phyloP scores from a whole-genome alignment of 2,113 vertebrate genomes.

The Lagopus muta region DNA sequence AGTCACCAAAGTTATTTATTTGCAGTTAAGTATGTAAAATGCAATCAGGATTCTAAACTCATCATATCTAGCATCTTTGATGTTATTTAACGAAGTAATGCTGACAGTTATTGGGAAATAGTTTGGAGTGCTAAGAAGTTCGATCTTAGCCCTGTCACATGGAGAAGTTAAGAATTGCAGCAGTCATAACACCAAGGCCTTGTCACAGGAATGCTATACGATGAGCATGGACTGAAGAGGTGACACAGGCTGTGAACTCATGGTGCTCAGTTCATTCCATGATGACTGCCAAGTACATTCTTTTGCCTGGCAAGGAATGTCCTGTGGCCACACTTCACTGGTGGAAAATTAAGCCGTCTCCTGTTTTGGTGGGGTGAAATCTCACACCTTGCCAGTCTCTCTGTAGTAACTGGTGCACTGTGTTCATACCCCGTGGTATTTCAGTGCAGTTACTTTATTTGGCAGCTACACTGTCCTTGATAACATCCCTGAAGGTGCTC shows the following conservation, averaged over 20 bases:
- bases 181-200: background rate
- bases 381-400: background rate
- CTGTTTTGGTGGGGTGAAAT: background rate
- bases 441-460: background rate
- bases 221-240: background rate
- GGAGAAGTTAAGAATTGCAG: background rate
- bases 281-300: background rate
- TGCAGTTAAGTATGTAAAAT: background rate
- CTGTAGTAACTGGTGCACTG: background rate
- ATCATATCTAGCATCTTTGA: background rate
- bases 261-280: background rate
- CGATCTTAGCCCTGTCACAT: background rate
- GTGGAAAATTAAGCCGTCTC: background rate
- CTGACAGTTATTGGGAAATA: background rate
- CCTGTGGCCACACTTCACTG: fast-evolving
- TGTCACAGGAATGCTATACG: background rate
- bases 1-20: background rate
- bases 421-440: background rate
- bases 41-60: background rate
- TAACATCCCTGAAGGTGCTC: background rate
- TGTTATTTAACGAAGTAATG: background rate
- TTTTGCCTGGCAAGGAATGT: background rate
- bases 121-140: background rate
- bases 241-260: background rate
- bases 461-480: background rate